These are phyloP conservation scores for Pardosa pseudoannulata DNA, from an alignment of 2,888 invertebrate species.

Conservation along the genomic window DNA sequence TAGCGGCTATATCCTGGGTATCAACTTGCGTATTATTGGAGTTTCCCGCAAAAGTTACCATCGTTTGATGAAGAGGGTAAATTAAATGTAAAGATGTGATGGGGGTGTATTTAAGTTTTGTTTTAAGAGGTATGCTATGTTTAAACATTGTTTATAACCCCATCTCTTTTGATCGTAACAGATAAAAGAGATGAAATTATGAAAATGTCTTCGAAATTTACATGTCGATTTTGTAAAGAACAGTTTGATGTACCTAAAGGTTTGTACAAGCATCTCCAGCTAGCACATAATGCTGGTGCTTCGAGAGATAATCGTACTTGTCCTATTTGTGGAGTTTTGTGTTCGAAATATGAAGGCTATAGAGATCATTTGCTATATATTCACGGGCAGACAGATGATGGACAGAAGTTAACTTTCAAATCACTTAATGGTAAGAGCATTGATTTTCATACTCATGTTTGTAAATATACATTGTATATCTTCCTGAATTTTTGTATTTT, in stretches of 20 bases:
- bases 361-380: slow-evolving; percentile 45
- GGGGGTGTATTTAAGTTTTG: not conserved
- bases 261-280: slow-evolving; percentile 54
- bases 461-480: no score
- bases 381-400: slow-evolving; percentile 37
- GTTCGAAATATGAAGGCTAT: slow-evolving; percentile 32
- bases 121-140: not conserved
- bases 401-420: slow-evolving; percentile 34
- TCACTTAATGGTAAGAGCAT: slow-evolving; percentile 60
- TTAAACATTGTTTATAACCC: not conserved
- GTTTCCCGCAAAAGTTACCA: not conserved
- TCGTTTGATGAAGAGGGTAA: slow-evolving; percentile 5
- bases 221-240: slow-evolving; percentile 49
- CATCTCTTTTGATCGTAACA: not conserved
- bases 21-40: slow-evolving; percentile 26
- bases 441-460: no score
- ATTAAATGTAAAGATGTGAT: not conserved
- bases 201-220: slow-evolving; percentile 7
- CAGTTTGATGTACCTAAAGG: slow-evolving; percentile 39
- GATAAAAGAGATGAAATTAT: not conserved
- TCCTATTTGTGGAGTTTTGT: slow-evolving; percentile 41
- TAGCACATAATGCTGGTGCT: slow-evolving; percentile 33
- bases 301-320: slow-evolving; percentile 34
- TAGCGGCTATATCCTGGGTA: slow-evolving; percentile 40
- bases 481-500: no score